phyloP scores from a whole-genome alignment of 2,888 invertebrate species.

The Glaucopsyche alexis region DNA sequence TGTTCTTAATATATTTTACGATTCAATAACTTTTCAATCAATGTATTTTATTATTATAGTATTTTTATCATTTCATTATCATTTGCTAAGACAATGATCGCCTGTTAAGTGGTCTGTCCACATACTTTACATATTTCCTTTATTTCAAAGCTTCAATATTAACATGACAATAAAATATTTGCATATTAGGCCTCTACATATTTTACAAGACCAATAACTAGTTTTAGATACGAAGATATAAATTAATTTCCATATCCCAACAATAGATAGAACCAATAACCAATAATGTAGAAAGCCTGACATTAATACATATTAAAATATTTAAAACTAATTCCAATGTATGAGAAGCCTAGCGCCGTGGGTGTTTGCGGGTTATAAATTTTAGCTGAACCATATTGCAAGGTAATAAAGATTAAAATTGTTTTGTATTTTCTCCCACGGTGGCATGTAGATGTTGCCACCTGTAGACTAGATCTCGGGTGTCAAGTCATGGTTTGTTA shows the following conservation, averaged over 20 bases:
- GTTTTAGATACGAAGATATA: slow-evolving; percentile 45
- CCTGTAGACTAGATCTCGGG: slow-evolving; percentile 52
- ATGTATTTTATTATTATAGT: slow-evolving; percentile 12
- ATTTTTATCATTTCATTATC: slow-evolving; percentile 17
- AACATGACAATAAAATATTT: slow-evolving; percentile 19
- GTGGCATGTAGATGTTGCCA: slow-evolving; percentile 43
- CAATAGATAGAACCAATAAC: slow-evolving; percentile 68
- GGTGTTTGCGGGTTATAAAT: background rate
- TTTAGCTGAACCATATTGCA: slow-evolving; percentile 32
- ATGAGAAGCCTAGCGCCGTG: slow-evolving; percentile 42
- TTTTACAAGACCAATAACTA: slow-evolving; percentile 27
- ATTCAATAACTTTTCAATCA: slow-evolving; percentile 17
- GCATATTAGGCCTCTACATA: slow-evolving; percentile 21
- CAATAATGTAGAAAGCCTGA: slow-evolving; percentile 69
- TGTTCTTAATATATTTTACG: background rate
- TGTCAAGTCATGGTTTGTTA: slow-evolving; percentile 76
- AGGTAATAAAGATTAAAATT: slow-evolving; percentile 39
- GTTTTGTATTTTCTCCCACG: slow-evolving; percentile 31
- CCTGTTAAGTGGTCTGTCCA: slow-evolving; percentile 13
- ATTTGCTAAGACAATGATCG: slow-evolving; percentile 1
- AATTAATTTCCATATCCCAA: slow-evolving; percentile 62
- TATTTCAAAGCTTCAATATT: slow-evolving; percentile 8
- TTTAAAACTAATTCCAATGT: slow-evolving; percentile 67
- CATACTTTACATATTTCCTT: slow-evolving; percentile 9
- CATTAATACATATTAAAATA: slow-evolving; percentile 73